Conservation (phyloP, 2,797 vertebrate genomes). For the Coracias cyanogaster region DNA sequence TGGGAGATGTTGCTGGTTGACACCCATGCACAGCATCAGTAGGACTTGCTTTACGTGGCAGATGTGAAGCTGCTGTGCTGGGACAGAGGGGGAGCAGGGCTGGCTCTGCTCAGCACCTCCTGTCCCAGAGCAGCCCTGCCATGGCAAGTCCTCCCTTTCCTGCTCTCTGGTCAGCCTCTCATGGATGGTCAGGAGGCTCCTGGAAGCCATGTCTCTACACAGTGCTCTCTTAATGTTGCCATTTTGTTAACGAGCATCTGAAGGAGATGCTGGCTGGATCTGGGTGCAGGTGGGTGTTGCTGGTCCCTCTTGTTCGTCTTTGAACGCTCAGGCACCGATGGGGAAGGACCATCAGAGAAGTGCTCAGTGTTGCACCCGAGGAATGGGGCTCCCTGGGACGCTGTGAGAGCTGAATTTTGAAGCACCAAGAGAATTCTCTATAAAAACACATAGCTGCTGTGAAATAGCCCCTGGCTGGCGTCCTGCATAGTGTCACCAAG, state of each 20-base stretch:
- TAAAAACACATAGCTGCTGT: neutral
- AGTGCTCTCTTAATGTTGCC: neutral
- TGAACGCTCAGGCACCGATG: neutral
- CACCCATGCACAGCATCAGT: fast-evolving
- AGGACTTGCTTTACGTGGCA: neutral
- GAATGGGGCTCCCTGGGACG: neutral
- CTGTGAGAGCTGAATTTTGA: neutral
- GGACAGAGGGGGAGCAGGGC: neutral
- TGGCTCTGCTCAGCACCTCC: neutral
- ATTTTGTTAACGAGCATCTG: neutral
- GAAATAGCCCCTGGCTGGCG: neutral
- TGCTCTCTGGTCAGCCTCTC: neutral
- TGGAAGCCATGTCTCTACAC: neutral
- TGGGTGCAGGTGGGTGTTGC: neutral
- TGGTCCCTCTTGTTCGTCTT: neutral
- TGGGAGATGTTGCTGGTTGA: neutral
- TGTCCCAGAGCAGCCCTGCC: neutral
- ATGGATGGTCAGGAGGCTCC: neutral
- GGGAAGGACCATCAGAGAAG: neutral
- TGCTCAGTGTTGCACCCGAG: neutral
- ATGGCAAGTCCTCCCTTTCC: neutral
- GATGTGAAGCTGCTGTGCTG: neutral
- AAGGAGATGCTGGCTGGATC: neutral
- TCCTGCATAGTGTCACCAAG: neutral
- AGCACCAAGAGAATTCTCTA: neutral